Percentiles rank a stretch among this genome's conserved stretches.
Evolutionary conservation across 2,888 invertebrate genomes (phyloP).

Genomic region (Palloptera scutellata): DNA sequence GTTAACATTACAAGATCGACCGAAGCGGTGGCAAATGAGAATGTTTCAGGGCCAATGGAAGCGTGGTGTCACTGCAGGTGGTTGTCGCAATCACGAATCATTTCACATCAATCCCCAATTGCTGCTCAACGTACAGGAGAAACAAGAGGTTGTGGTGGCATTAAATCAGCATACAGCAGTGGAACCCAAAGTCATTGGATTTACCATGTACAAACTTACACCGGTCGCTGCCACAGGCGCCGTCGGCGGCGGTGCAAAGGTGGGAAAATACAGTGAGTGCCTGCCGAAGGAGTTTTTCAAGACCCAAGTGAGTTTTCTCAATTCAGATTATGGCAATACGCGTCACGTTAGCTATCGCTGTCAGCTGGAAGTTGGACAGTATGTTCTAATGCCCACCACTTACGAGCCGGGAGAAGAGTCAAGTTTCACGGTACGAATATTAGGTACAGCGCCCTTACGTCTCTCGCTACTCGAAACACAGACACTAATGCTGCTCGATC

Average conservation of each 20-base stretch:
- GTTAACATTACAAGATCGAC: slow-evolving; percentile 77
- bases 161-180: slow-evolving; percentile 89
- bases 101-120: slow-evolving; percentile 94
- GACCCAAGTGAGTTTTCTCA: slow-evolving; percentile 84
- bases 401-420: slow-evolving; percentile 92
- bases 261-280: slow-evolving; percentile 75
- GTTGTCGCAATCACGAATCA: slow-evolving; percentile 88
- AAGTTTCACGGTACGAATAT: slow-evolving; percentile 84
- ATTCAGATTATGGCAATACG: slow-evolving; percentile 91
- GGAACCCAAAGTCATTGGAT: slow-evolving; percentile 93
- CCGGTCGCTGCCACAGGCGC: slow-evolving; percentile 35
- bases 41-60: slow-evolving; percentile 88
- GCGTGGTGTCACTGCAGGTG: slow-evolving; percentile 86
- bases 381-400: slow-evolving; percentile 87
- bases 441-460: slow-evolving; percentile 78
- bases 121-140: slow-evolving; percentile 79
- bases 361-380: slow-evolving; percentile 81
- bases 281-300: slow-evolving; percentile 84
- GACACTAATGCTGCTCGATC: slow-evolving; percentile 62
- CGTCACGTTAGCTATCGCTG: slow-evolving; percentile 85
- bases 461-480: slow-evolving; percentile 75
- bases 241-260: slow-evolving; percentile 38
- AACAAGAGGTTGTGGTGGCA: slow-evolving; percentile 84
- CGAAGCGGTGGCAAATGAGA: slow-evolving; percentile 84
- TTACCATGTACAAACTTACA: slow-evolving; percentile 76